Percentiles rank a stretch among this genome's conserved stretches.
These are phyloP conservation scores for Hedya salicella DNA, from an alignment of 2,888 invertebrate genomes.

Conservation along the genomic window DNA sequence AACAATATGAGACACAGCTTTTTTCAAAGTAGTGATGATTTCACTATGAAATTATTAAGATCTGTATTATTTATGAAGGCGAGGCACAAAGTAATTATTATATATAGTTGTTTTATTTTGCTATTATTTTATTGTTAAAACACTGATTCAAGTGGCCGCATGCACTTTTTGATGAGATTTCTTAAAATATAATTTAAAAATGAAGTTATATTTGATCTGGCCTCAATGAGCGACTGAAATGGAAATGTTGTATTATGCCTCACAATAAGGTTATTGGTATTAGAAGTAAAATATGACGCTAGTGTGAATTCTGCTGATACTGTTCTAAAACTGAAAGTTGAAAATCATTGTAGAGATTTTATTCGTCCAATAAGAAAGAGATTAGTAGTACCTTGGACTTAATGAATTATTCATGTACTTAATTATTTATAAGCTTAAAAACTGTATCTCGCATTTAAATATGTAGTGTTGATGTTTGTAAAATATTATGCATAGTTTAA, in stretches of 20 bases:
- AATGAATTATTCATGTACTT: constrained; percentile 77
- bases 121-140: constrained; percentile 9
- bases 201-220: constrained; percentile 7
- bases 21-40: neutral
- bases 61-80: constrained; percentile 9
- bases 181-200: constrained; percentile 15
- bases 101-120: constrained; percentile 30
- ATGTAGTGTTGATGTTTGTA: constrained; percentile 63
- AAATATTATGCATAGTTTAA: constrained; percentile 43
- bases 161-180: constrained; percentile 21
- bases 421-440: constrained; percentile 73
- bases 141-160: constrained; percentile 19
- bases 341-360: constrained; percentile 22
- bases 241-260: constrained; percentile 8
- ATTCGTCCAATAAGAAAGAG: constrained; percentile 77
- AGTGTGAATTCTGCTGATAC: constrained; percentile 2
- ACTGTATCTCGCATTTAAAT: constrained; percentile 69
- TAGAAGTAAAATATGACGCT: neutral
- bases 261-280: constrained; percentile 9
- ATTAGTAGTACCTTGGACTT: constrained; percentile 70
- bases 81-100: constrained; percentile 21
- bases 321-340: constrained; percentile 15
- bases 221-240: neutral
- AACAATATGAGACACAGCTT: too few relatives aligned
- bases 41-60: constrained; percentile 11